A percentile compares a stretch with the other conserved stretches of the same genome.
These are phyloP conservation scores for Leptobrachium leishanense DNA, from an alignment of 2,113 vertebrate genomes.

Conservation along the genomic window DNA sequence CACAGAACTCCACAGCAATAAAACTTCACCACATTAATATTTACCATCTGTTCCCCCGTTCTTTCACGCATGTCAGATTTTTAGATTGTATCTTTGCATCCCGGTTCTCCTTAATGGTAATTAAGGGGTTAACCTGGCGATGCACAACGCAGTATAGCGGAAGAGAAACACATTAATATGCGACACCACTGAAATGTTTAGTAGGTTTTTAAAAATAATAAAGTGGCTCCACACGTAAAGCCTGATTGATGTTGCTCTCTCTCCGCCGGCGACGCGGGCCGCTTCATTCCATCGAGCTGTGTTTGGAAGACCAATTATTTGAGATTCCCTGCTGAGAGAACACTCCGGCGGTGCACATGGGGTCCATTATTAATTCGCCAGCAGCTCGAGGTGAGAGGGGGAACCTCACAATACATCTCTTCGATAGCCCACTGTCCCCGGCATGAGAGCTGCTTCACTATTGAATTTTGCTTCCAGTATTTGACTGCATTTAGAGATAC, in stretches of 20 bases:
- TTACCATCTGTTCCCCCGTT: too few species aligned
- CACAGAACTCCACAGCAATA: too few species aligned
- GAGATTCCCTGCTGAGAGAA: conserved; percentile 32
- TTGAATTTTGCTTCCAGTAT: conserved; percentile 50
- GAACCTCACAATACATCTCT: conserved; percentile 48
- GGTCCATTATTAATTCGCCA: conserved; percentile 54
- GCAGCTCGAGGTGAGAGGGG: conserved; percentile 36
- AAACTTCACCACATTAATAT: too few species aligned
- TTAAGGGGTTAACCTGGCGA: conserved; percentile 14
- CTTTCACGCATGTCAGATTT: too few species aligned
- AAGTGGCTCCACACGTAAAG: conserved; percentile 11
- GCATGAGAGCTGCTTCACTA: conserved; percentile 17
- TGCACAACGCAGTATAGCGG: neutral
- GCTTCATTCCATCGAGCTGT: conserved; percentile 33
- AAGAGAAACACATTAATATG: conserved; percentile 36
- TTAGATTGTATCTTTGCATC: too few species aligned
- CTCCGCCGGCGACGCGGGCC: neutral
- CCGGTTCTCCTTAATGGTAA: too few species aligned
- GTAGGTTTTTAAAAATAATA: conserved; percentile 36
- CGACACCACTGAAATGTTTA: conserved; percentile 42
- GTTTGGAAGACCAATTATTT: conserved; percentile 45
- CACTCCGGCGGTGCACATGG: conserved; percentile 37
- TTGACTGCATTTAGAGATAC: conserved; percentile 53
- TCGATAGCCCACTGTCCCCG: conserved; percentile 33
- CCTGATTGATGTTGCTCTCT: conserved; percentile 26